Percentiles rank a stretch among this genome's conserved stretches.
Evolutionary conservation across 2,113 vertebrate species (phyloP).

Genomic region (Lophochroa leadbeateri): DNA sequence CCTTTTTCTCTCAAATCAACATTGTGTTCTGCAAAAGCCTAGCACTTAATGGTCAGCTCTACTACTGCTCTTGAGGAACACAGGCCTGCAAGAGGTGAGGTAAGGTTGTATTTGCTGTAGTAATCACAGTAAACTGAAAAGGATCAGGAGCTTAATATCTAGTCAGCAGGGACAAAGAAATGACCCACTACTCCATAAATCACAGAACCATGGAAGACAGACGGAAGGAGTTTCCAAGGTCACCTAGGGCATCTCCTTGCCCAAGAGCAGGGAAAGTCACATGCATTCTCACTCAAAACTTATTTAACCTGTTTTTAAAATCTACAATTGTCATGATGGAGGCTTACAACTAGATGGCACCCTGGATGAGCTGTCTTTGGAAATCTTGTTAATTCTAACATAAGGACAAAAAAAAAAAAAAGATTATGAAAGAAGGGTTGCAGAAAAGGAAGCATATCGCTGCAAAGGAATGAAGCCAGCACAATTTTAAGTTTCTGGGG

Average conservation of each 20-base stretch:
- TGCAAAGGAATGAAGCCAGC: not conserved
- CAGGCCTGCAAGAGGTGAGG: not conserved
- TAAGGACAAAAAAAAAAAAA: not conserved
- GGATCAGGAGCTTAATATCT: not conserved
- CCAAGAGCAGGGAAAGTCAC: not conserved
- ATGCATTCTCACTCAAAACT: not conserved
- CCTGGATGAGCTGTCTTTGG: not conserved
- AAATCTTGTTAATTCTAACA: not conserved
- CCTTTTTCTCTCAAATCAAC: not conserved
- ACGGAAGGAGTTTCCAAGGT: not conserved
- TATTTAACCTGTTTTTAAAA: not conserved
- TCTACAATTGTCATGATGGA: not conserved
- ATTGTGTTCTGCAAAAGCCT: not conserved
- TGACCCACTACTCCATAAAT: not conserved
- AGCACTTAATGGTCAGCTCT: not conserved
- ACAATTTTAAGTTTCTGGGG: not conserved
- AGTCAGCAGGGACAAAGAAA: not conserved
- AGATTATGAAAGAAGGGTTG: not conserved
- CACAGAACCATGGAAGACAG: not conserved
- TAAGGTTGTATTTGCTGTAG: not conserved
- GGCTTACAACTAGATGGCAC: not conserved
- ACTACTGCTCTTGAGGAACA: not conserved
- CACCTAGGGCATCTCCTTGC: not conserved
- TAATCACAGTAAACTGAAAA: not conserved
- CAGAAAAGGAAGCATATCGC: not conserved